These are phyloP conservation scores for Xanthia togata DNA, from an alignment of 2,888 invertebrate genomes.

Conservation along the genomic window DNA sequence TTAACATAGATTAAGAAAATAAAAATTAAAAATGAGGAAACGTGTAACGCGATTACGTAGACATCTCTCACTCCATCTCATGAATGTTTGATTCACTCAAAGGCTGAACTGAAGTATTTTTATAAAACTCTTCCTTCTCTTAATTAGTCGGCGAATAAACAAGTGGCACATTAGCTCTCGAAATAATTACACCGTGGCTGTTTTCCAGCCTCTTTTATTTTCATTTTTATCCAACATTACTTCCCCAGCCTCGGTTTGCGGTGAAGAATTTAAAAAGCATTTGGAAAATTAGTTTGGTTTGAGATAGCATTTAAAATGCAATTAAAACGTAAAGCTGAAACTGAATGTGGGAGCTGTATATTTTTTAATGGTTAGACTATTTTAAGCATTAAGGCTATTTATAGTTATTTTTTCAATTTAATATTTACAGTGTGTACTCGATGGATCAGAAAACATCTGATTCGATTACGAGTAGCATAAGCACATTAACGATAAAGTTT, in stretches of 20 bases:
- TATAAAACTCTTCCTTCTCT: slow-evolving; percentile 86
- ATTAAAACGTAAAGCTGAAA: slow-evolving; percentile 62
- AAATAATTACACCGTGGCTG: slow-evolving; percentile 87
- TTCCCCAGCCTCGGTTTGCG: slow-evolving; percentile 80
- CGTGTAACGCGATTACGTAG: slow-evolving; percentile 73
- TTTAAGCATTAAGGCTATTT: too few relatives aligned
- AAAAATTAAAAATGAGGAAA: slow-evolving; percentile 72
- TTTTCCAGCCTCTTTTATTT: slow-evolving; percentile 77
- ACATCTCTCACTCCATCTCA: slow-evolving; percentile 78
- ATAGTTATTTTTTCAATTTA: neutral
- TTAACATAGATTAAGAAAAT: slow-evolving; percentile 71
- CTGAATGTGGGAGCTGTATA: slow-evolving; percentile 15
- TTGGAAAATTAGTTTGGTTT: slow-evolving; percentile 85
- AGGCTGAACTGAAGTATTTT: slow-evolving; percentile 81
- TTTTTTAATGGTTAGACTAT: slow-evolving; percentile 11
- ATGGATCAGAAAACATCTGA: neutral
- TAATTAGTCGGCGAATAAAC: slow-evolving; percentile 90
- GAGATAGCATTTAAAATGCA: slow-evolving; percentile 77
- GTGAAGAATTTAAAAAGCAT: slow-evolving; percentile 88
- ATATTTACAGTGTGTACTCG: neutral
- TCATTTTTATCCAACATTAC: slow-evolving; percentile 71
- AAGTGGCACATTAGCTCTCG: slow-evolving; percentile 89
- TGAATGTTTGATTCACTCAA: slow-evolving; percentile 87
- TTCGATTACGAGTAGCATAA: neutral
- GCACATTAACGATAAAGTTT: neutral